Percentiles rank a stretch among this genome's conserved stretches.
Conservation (phyloP, 2,797 vertebrate genomes). For the Pristis pectinata region DNA sequence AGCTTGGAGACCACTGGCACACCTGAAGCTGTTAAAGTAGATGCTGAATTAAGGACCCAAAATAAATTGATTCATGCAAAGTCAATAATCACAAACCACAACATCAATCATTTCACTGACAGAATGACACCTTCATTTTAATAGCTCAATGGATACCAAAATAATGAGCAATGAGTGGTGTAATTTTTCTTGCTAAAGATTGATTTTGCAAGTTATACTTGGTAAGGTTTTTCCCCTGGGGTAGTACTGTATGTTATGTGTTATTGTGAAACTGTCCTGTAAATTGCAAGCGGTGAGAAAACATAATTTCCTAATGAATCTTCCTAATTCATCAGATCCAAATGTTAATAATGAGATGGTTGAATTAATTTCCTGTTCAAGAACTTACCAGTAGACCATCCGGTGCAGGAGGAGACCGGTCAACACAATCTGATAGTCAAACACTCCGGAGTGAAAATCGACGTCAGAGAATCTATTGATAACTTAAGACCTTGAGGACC, state of each 20-base stretch:
- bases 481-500: neutral
- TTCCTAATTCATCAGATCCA: conserved; percentile 13
- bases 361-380: neutral
- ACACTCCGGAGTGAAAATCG: neutral
- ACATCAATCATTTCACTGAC: neutral
- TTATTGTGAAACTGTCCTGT: neutral
- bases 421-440: no score
- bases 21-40: neutral
- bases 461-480: neutral
- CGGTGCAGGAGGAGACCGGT: neutral
- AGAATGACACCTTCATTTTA: conserved; percentile 15
- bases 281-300: neutral
- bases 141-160: conserved; percentile 12
- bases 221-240: neutral
- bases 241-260: neutral
- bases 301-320: neutral
- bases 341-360: neutral
- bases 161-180: conserved; percentile 16
- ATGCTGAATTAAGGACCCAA: neutral
- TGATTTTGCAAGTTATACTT: conserved; percentile 16
- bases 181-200: conserved; percentile 27
- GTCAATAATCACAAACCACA: neutral
- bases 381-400: neutral
- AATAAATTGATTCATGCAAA: conserved; percentile 14
- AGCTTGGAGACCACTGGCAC: no score